Conservation (phyloP, 1,140 invertebrate species). For the Rhagoletis pomonella region DNA sequence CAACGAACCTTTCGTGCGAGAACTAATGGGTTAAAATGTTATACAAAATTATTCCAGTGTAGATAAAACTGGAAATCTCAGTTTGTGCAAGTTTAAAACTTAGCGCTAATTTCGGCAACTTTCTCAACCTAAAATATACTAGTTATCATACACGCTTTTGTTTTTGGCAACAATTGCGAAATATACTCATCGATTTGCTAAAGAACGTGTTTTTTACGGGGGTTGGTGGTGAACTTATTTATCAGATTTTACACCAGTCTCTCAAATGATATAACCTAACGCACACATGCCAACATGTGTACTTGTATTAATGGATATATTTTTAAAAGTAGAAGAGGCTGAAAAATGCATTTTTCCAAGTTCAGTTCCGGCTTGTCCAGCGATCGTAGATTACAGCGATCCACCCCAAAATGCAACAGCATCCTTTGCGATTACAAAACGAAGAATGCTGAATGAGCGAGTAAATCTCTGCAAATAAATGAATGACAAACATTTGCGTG, state of each 20-base stretch:
- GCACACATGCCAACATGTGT: neutral
- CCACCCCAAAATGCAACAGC: constrained; percentile 11
- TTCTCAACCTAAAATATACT: too few species aligned
- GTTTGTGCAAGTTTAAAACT: too few species aligned
- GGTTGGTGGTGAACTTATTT: neutral
- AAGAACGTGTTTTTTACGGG: neutral
- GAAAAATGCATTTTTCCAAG: neutral
- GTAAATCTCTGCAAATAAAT: constrained; percentile 31
- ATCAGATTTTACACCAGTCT: neutral
- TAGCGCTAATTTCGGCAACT: too few species aligned
- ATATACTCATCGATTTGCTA: too few species aligned
- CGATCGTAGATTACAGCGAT: neutral
- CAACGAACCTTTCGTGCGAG: too few species aligned
- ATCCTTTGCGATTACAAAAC: neutral
- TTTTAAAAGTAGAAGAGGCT: too few species aligned
- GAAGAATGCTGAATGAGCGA: neutral
- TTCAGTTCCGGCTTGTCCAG: constrained; percentile 39
- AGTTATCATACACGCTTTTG: too few species aligned
- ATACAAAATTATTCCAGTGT: too few species aligned
- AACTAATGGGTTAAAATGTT: too few species aligned
- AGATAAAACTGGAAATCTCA: too few species aligned
- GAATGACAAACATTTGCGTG: constrained; percentile 18
- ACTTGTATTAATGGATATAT: too few species aligned
- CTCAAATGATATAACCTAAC: neutral
- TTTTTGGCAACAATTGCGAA: too few species aligned